These are phyloP conservation scores for Prunella fulvescens DNA, from an alignment of 2,113 vertebrate genomes.

Conservation along the genomic window DNA sequence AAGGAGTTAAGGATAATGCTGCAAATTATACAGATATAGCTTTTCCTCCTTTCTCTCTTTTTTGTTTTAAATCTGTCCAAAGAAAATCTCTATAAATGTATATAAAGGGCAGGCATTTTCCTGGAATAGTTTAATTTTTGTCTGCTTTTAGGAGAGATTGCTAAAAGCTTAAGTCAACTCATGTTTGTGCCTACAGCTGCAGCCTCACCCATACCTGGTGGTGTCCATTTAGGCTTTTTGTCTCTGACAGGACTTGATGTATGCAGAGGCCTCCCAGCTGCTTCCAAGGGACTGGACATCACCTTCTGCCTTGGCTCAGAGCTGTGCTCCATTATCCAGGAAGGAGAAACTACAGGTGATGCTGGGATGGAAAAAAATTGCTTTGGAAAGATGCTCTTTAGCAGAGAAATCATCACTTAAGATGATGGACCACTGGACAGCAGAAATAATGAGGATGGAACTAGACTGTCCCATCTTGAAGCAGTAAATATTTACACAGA, in stretches of 20 bases:
- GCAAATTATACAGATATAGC: rapidly evolving
- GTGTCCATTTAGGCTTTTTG: slow-evolving; percentile 82
- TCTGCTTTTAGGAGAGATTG: background rate
- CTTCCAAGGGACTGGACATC: background rate
- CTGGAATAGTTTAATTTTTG: background rate
- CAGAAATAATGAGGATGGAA: background rate
- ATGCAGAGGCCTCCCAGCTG: slow-evolving; percentile 41
- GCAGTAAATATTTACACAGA: background rate
- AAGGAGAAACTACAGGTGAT: background rate
- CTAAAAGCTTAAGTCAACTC: background rate
- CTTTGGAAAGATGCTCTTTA: background rate
- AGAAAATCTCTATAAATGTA: background rate
- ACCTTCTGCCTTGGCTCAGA: background rate
- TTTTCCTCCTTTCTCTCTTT: background rate
- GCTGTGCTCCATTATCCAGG: background rate
- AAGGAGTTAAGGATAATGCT: background rate
- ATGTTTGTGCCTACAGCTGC: background rate
- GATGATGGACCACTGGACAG: background rate
- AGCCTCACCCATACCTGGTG: slow-evolving; percentile 79
- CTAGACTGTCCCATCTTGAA: background rate
- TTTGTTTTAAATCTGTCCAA: background rate
- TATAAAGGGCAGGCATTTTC: background rate
- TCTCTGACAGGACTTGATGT: slow-evolving; percentile 64
- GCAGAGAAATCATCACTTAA: background rate
- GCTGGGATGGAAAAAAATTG: background rate